These are phyloP conservation scores for Fragum whitleyi DNA, from an alignment of 2,888 invertebrate species.

Conservation along the genomic window DNA sequence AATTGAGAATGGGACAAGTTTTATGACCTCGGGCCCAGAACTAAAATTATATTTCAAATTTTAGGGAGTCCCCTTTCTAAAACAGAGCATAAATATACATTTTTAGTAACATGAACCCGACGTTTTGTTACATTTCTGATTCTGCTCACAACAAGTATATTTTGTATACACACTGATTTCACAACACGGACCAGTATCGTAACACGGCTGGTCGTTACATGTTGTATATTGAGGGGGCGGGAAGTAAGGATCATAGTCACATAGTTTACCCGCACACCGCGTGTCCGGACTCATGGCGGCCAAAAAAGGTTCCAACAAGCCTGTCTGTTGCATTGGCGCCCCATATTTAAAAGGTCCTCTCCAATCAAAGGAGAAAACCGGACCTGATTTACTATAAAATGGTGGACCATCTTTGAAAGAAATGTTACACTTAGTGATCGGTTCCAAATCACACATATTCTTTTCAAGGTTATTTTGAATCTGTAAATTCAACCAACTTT, in stretches of 20 bases:
- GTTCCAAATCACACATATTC: constrained; percentile 64
- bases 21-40: too few relatives aligned
- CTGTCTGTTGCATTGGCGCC: constrained; percentile 72
- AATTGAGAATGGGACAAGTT: too few relatives aligned
- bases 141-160: constrained; percentile 70
- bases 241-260: constrained; percentile 67
- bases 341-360: constrained; percentile 68
- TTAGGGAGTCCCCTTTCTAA: too few relatives aligned
- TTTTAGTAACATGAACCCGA: constrained; percentile 51
- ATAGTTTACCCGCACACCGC: constrained; percentile 62
- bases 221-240: constrained; percentile 71
- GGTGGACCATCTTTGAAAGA: constrained; percentile 71
- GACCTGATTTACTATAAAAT: constrained; percentile 66
- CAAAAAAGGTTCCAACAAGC: constrained; percentile 67
- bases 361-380: constrained; percentile 72
- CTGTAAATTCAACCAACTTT: constrained; percentile 66
- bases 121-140: constrained; percentile 69
- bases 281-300: constrained; percentile 66
- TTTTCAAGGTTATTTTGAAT: constrained; percentile 54
- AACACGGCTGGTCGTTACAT: constrained; percentile 70
- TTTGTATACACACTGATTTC: constrained; percentile 70
- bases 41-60: too few relatives aligned
- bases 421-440: constrained; percentile 68
- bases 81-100: too few relatives aligned
- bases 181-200: constrained; percentile 66